Evolutionary conservation across 2,113 vertebrate species (phyloP).

Genomic region (Globicephala melas): DNA sequence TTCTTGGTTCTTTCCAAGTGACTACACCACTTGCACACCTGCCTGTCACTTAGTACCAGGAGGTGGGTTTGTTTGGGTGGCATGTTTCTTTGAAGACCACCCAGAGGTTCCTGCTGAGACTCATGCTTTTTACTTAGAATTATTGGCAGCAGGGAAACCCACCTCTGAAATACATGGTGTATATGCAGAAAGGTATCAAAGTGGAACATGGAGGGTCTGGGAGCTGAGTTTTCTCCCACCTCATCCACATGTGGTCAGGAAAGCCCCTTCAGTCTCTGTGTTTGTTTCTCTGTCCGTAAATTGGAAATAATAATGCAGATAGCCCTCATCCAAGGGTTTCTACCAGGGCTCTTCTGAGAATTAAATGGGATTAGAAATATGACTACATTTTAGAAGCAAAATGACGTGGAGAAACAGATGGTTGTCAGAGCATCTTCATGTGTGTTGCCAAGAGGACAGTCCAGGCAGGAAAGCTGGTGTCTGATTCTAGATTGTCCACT

Average conservation of each 20-base stretch:
- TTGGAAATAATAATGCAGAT: constrained; percentile 29
- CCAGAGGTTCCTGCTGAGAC: constrained; percentile 44
- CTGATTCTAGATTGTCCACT: neutral
- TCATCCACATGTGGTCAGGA: neutral
- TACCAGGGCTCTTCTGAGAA: neutral
- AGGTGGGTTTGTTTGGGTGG: constrained; percentile 31
- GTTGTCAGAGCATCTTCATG: neutral
- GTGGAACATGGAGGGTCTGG: neutral
- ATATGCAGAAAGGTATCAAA: neutral
- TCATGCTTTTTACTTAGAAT: constrained; percentile 28
- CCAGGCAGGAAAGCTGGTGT: neutral
- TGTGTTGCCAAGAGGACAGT: neutral
- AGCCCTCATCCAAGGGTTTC: neutral
- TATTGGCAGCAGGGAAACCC: neutral
- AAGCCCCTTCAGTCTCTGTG: neutral
- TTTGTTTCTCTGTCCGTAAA: neutral
- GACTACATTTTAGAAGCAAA: constrained; percentile 18
- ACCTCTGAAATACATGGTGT: neutral
- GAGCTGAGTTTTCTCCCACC: neutral
- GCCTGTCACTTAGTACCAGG: constrained; percentile 53
- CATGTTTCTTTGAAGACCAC: constrained; percentile 61
- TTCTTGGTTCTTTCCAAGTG: neutral
- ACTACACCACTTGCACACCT: constrained; percentile 68
- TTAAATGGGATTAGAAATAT: constrained; percentile 32
- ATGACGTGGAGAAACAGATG: constrained; percentile 2